A percentile compares a stretch with the other conserved stretches of the same genome.
phyloP scores from a whole-genome alignment of 2,113 vertebrate genomes.

The Sebastes fasciatus region DNA sequence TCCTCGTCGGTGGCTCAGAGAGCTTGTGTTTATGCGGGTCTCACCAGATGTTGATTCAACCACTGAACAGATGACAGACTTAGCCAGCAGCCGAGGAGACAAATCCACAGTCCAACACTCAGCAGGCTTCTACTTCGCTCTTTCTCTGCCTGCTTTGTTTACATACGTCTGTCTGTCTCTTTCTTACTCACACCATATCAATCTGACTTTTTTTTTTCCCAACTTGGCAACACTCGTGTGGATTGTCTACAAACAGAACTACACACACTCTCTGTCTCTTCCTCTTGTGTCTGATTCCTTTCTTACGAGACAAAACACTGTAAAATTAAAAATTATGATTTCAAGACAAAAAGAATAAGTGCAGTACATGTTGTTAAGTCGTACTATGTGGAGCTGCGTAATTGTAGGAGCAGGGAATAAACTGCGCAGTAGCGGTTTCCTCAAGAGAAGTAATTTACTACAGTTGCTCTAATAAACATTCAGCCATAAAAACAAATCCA shows the following conservation, averaged over 20 bases:
- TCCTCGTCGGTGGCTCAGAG: constrained; percentile 32
- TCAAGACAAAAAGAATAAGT: not conserved
- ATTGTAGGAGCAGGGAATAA: constrained; percentile 41
- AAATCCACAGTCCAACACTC: constrained; percentile 62
- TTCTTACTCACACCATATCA: constrained; percentile 16
- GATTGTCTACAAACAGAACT: not conserved
- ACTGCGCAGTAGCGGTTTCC: constrained; percentile 10
- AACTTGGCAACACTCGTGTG: not conserved
- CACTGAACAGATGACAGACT: constrained; percentile 69
- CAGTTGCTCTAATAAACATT: constrained; percentile 65
- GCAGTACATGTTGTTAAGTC: not conserved
- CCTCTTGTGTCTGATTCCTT: not conserved
- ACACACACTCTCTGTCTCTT: not conserved
- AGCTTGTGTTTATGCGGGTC: constrained; percentile 50
- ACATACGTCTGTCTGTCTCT: constrained; percentile 32
- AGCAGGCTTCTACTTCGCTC: constrained; percentile 40
- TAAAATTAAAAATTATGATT: constrained; percentile 37
- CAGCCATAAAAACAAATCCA: constrained; percentile 39
- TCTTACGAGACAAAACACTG: not conserved
- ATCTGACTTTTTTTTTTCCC: not conserved
- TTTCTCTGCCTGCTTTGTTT: constrained; percentile 55
- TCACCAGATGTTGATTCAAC: constrained; percentile 74
- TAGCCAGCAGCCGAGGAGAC: constrained; percentile 64
- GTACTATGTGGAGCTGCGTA: constrained; percentile 6
- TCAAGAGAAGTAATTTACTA: constrained; percentile 57